Evolutionary conservation across 2,113 vertebrate genomes (phyloP).

Genomic region (Circaetus gallicus): DNA sequence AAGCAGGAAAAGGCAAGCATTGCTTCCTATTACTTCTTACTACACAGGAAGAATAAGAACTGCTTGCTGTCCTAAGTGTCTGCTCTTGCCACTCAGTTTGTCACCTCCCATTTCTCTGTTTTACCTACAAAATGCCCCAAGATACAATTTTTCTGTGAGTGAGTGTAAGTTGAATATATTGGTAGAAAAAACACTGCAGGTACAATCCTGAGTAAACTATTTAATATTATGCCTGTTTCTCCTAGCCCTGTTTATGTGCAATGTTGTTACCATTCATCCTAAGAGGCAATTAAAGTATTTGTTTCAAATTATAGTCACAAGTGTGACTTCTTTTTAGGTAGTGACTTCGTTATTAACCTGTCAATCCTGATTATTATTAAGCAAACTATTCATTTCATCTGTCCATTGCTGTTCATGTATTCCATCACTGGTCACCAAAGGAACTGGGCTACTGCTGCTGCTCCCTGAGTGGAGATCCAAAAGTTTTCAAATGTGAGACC

Average conservation of each 20-base stretch:
- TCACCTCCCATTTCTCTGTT: background rate
- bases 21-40: background rate
- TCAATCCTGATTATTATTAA: background rate
- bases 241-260: background rate
- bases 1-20: background rate
- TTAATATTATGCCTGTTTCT: background rate
- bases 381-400: background rate
- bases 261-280: background rate
- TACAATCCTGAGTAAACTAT: background rate
- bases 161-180: background rate
- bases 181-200: background rate
- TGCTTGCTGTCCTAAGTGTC: background rate
- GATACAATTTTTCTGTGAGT: accelerated
- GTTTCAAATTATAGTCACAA: conserved; percentile 6
- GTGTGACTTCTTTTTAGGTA: background rate
- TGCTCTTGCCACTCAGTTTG: background rate
- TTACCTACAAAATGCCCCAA: background rate
- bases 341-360: background rate
- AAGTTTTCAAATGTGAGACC: background rate
- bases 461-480: background rate
- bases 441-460: background rate
- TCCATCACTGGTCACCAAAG: background rate
- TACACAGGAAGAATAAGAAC: background rate
- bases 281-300: conserved; percentile 4
- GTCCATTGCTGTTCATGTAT: background rate